Conservation (phyloP, 2,113 vertebrate species). For the Grammomys dolichurus region DNA sequence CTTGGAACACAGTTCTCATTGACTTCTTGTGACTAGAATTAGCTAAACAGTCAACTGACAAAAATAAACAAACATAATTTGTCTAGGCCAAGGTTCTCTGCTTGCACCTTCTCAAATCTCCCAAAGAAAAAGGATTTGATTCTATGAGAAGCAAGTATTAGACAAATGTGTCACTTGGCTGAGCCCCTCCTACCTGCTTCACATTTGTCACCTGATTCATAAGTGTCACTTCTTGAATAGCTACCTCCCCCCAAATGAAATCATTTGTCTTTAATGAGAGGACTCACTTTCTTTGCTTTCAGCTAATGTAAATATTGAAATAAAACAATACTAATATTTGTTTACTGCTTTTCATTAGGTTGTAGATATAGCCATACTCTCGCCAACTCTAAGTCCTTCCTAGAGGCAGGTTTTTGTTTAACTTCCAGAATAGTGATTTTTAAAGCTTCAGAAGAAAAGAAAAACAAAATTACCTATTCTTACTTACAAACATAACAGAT, state of each 20-base stretch:
- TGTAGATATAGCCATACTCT: conserved; percentile 68
- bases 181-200: conserved; percentile 43
- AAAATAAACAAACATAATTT: neutral
- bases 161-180: neutral
- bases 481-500: conserved; percentile 83
- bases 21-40: conserved; percentile 32
- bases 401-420: conserved; percentile 63
- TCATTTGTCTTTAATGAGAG: conserved; percentile 64
- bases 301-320: conserved; percentile 84
- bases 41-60: conserved; percentile 12
- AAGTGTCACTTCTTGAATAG: neutral
- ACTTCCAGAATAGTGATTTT: conserved; percentile 82
- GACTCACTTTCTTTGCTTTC: conserved; percentile 77
- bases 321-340: conserved; percentile 81
- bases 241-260: conserved; percentile 71
- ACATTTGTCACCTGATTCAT: neutral
- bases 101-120: conserved; percentile 23
- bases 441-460: conserved; percentile 46
- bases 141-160: neutral
- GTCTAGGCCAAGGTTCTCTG: conserved; percentile 2
- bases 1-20: conserved; percentile 9
- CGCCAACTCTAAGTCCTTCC: conserved; percentile 61
- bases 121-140: conserved; percentile 6
- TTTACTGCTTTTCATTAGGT: conserved; percentile 79
- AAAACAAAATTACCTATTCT: conserved; percentile 80